Evolutionary conservation across 2,797 vertebrate species (phyloP), one percentile per base, ranked within the genome.

Genomic region (Etheostoma perlongum): DNA sequence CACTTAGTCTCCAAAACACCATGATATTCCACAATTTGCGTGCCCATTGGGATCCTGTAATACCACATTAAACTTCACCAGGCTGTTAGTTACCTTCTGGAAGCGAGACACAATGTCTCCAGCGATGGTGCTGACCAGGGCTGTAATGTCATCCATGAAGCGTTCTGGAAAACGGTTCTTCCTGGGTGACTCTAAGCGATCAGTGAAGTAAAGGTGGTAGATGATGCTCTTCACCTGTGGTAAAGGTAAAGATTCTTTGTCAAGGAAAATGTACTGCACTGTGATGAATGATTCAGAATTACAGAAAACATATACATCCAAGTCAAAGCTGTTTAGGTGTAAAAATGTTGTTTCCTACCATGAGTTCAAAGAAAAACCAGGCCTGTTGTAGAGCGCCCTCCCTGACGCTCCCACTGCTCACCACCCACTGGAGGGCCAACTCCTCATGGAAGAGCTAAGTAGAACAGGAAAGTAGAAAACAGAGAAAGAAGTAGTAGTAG

Each of bases 341-440:
- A 12, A 27, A 30, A 25, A 12, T 42, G 44, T 5, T 5, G 19
- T 86, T 76, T 85, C 96, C 94, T 93, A 99, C 98, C 98, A 99
- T 99, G 68, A 99, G 95, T 87, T 99, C 98, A 76, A 99, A 99
- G 95, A 99, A 99, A 94, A 99, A 99, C 98, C 98, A 99, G 75
- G 98, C 98, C 78, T 99, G 98, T 40, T 99, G 98, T 1, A 99
- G 94, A 54, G 98, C 97, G 0, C 97, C 96, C 67, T 99, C 98
- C 30, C 98, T 95, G 68, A 99, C 98, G 0, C 96, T 97, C 57
- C 98, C 98, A 64, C 98, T 99, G 96, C 98, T 99, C 72, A 99
- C 98, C 42, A 99, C 98, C 98, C 98, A 99, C 92, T 99, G 98
- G 58, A 99, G 92, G 33, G 98, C 98, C 95, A 99, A 93, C 90